Conservation (phyloP, 1,140 invertebrate species). For the Nasonia giraulti region DNA sequence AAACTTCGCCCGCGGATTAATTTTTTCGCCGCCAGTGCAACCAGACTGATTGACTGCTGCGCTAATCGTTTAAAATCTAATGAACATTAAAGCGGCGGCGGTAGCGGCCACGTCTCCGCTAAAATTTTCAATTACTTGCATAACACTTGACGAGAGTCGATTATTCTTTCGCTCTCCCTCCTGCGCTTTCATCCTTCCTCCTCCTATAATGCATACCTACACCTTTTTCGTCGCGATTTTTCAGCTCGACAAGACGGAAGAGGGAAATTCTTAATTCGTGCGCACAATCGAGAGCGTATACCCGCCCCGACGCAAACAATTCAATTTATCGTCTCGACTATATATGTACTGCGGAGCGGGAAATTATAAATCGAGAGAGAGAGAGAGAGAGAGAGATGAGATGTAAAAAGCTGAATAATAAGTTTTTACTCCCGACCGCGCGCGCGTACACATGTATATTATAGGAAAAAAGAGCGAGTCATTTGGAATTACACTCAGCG, state of each 20-base stretch:
- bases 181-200: neutral
- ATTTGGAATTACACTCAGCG: neutral
- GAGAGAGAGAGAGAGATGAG: neutral
- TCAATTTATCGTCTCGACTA: neutral
- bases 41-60: constrained; percentile 45
- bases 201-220: neutral
- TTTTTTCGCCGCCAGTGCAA: constrained; percentile 13
- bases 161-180: constrained; percentile 34
- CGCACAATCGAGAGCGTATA: neutral
- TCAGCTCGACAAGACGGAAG: neutral
- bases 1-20: constrained; percentile 41
- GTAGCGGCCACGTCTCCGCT: neutral
- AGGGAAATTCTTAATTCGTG: constrained; percentile 38
- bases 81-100: constrained; percentile 31
- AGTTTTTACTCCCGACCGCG: neutral
- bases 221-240: neutral
- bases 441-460: neutral
- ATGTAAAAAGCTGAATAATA: constrained; percentile 27
- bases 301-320: neutral
- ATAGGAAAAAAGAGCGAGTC: neutral
- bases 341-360: neutral
- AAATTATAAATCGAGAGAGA: neutral
- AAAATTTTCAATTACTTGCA: constrained; percentile 47
- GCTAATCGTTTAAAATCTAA: constrained; percentile 50
- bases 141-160: constrained; percentile 41